A percentile compares a stretch with the other conserved stretches of the same genome.
phyloP scores from a whole-genome alignment of 2,888 invertebrate species.

The Entomobrya proxima region DNA sequence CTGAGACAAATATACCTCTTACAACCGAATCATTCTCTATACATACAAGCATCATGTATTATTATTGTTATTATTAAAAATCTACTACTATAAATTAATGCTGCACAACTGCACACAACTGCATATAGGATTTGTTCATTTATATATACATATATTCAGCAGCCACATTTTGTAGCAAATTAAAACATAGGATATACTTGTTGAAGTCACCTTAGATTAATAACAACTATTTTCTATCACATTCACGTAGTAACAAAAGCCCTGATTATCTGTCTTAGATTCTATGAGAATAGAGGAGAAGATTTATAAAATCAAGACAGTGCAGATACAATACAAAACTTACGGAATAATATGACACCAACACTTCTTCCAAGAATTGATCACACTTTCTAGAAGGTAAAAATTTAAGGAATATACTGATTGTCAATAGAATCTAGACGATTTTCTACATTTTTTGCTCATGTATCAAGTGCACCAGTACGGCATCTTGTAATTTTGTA shows the following conservation, averaged over 20 bases:
- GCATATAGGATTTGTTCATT: no score
- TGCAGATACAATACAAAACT: conserved; percentile 26
- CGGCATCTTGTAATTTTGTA: not conserved
- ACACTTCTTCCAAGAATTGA: no score
- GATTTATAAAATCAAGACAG: not conserved
- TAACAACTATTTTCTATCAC: no score
- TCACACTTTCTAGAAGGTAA: no score
- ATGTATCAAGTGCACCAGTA: conserved; percentile 8
- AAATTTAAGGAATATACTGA: no score
- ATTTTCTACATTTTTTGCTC: conserved; percentile 8
- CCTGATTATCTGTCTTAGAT: not conserved
- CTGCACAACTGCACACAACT: not conserved
- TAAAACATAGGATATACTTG: no score
- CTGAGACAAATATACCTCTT: conserved; percentile 68
- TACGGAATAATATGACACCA: no score
- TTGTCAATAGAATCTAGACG: not conserved
- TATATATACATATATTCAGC: no score
- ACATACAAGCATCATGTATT: conserved; percentile 15
- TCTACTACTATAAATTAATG: not conserved
- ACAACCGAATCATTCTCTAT: conserved; percentile 68
- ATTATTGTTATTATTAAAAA: not conserved
- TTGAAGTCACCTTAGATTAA: no score
- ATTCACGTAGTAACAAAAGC: no score
- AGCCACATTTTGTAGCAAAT: no score
- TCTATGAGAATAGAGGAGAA: not conserved